Evolutionary conservation across 2,113 vertebrate genomes (phyloP).

Genomic region (Caretta caretta): DNA sequence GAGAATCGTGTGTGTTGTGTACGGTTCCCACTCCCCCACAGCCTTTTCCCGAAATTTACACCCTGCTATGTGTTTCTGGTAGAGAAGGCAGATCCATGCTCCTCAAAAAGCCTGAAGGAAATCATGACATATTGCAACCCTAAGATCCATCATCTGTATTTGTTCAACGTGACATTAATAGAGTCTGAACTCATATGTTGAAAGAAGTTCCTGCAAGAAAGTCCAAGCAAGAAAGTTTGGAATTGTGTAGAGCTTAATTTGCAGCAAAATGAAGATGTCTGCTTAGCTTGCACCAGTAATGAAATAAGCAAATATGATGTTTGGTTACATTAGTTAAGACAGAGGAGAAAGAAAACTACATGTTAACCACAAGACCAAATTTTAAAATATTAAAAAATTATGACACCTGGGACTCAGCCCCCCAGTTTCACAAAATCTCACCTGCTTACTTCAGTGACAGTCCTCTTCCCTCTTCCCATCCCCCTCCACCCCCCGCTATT

Average conservation of each 20-base stretch:
- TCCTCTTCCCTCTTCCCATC: no score
- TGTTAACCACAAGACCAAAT: background rate
- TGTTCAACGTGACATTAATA: background rate
- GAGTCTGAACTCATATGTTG: background rate
- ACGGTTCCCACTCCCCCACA: background rate
- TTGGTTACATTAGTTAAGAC: background rate
- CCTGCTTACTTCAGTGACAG: background rate
- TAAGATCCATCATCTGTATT: background rate
- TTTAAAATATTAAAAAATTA: background rate
- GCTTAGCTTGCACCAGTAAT: background rate
- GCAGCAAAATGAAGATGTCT: background rate
- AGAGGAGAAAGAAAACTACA: background rate
- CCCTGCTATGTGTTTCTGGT: background rate
- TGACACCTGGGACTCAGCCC: background rate
- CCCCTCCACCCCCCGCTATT: background rate
- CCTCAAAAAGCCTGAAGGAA: accelerated
- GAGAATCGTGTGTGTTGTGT: background rate
- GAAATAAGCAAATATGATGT: background rate
- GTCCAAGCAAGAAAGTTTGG: background rate
- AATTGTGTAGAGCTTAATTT: background rate
- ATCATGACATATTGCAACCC: background rate
- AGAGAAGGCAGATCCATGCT: background rate
- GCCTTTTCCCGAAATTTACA: background rate
- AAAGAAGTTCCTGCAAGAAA: background rate
- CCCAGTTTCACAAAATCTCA: background rate